Evolutionary conservation across 2,113 vertebrate species (phyloP).

Genomic region (Loxodonta africana): DNA sequence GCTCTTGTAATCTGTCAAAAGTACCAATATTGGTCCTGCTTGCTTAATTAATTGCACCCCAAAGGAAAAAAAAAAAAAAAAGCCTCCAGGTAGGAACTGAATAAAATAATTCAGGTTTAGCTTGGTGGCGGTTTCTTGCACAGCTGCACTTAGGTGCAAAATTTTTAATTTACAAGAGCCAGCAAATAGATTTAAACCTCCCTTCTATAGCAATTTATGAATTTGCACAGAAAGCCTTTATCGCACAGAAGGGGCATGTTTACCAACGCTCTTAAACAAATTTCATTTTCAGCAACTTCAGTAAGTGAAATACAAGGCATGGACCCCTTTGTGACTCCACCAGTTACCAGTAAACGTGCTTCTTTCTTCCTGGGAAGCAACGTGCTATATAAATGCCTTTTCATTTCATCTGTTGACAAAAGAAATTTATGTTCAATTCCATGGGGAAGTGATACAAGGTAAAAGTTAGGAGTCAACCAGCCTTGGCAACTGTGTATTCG

Average conservation of each 20-base stretch:
- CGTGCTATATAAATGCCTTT: neutral
- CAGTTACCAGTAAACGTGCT: neutral
- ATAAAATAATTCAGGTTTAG: slow-evolving; percentile 79
- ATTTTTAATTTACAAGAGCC: slow-evolving; percentile 82
- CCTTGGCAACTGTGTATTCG: neutral
- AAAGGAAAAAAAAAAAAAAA: slow-evolving; percentile 36
- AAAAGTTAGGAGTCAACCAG: slow-evolving; percentile 37
- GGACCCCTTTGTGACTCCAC: neutral
- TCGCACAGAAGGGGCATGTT: slow-evolving; percentile 70
- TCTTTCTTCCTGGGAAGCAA: slow-evolving; percentile 36
- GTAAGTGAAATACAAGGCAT: slow-evolving; percentile 53
- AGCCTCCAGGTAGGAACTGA: slow-evolving; percentile 80
- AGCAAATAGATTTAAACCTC: slow-evolving; percentile 84
- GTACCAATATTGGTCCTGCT: slow-evolving; percentile 73
- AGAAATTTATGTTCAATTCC: slow-evolving; percentile 55
- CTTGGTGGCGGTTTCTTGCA: slow-evolving; percentile 74
- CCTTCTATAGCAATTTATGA: slow-evolving; percentile 65
- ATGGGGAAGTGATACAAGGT: slow-evolving; percentile 24
- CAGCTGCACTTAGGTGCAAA: slow-evolving; percentile 76
- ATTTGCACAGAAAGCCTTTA: slow-evolving; percentile 72
- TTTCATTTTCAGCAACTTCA: slow-evolving; percentile 67
- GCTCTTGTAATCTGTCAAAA: slow-evolving; percentile 66
- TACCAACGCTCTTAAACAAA: slow-evolving; percentile 71
- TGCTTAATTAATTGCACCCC: slow-evolving; percentile 83
- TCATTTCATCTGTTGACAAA: slow-evolving; percentile 54